Evolutionary conservation across 2,797 vertebrate species (phyloP).

Genomic region (Cryptoblepharus egeriae): DNA sequence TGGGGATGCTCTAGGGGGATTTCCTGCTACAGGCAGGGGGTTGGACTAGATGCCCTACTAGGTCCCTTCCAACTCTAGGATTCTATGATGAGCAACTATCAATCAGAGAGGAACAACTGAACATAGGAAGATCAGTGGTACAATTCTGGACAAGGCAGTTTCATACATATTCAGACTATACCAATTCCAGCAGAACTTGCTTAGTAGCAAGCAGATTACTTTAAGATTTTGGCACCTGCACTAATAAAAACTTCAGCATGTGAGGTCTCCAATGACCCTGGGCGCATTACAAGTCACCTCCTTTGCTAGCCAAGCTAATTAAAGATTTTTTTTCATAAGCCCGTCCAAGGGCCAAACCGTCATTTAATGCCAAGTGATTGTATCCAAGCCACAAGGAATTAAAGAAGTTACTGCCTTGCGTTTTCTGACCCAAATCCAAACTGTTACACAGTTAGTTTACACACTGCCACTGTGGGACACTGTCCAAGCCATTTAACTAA

Average conservation of each 20-base stretch:
- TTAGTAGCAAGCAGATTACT: neutral
- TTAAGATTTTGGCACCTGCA: neutral
- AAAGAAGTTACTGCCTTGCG: constrained; percentile 18
- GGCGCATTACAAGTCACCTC: constrained; percentile 5
- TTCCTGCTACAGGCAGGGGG: no score
- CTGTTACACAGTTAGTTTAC: constrained; percentile 53
- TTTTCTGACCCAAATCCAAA: constrained; percentile 60
- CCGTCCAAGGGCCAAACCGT: neutral
- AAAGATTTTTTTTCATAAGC: constrained; percentile 15
- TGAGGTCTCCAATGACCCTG: constrained; percentile 25
- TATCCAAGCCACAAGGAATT: neutral
- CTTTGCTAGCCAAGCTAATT: neutral
- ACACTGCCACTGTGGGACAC: constrained; percentile 58
- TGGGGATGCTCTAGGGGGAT: no score
- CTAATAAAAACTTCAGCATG: constrained; percentile 25
- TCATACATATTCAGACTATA: no score
- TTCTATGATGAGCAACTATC: no score
- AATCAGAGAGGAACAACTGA: no score
- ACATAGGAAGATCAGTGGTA: no score
- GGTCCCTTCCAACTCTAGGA: no score
- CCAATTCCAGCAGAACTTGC: neutral
- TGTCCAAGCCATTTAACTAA: constrained; percentile 67
- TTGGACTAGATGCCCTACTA: no score
- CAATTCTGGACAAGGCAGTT: no score
- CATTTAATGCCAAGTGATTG: rapidly evolving